These are phyloP conservation scores for Emmelina monodactyla DNA, from an alignment of 2,888 invertebrate species.

Conservation along the genomic window DNA sequence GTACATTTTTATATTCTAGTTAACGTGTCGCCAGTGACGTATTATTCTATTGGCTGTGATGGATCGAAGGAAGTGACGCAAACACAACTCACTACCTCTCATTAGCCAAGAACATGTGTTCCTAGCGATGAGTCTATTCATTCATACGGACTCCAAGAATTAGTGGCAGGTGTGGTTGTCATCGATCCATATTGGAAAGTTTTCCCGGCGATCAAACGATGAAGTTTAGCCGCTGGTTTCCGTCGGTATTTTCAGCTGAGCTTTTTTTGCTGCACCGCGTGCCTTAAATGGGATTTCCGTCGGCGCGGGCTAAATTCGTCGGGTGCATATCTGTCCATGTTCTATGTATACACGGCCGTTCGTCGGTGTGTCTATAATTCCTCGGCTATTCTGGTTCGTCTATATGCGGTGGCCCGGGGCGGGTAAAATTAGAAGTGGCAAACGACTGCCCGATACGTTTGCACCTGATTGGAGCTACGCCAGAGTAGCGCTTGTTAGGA, in stretches of 20 bases:
- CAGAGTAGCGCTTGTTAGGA: slow-evolving; percentile 37
- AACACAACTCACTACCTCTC: no score
- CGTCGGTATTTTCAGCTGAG: slow-evolving; percentile 19
- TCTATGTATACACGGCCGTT: slow-evolving; percentile 18
- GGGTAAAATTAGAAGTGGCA: slow-evolving; percentile 52
- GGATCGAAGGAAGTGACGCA: no score
- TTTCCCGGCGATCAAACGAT: no score
- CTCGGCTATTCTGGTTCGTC: slow-evolving; percentile 48
- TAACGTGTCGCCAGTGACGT: no score
- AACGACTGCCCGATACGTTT: slow-evolving; percentile 38
- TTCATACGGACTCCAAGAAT: no score
- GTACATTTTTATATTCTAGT: no score
- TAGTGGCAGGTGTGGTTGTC: no score
- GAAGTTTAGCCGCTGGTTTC: slow-evolving; percentile 10
- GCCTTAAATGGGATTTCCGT: slow-evolving; percentile 15
- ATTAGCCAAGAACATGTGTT: no score
- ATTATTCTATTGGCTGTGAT: no score
- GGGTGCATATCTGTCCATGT: slow-evolving; percentile 5
- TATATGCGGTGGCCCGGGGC: slow-evolving; percentile 46
- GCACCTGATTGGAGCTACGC: slow-evolving; percentile 55
- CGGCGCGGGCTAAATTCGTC: slow-evolving; percentile 24
- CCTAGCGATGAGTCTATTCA: no score
- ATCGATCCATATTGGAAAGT: no score
- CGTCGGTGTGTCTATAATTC: slow-evolving; percentile 34
- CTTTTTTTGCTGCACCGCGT: slow-evolving; percentile 4